Evolutionary conservation across 2,888 invertebrate species (phyloP), one percentile per base, ranked within the genome.

Genomic region (Cheilosia variabilis): DNA sequence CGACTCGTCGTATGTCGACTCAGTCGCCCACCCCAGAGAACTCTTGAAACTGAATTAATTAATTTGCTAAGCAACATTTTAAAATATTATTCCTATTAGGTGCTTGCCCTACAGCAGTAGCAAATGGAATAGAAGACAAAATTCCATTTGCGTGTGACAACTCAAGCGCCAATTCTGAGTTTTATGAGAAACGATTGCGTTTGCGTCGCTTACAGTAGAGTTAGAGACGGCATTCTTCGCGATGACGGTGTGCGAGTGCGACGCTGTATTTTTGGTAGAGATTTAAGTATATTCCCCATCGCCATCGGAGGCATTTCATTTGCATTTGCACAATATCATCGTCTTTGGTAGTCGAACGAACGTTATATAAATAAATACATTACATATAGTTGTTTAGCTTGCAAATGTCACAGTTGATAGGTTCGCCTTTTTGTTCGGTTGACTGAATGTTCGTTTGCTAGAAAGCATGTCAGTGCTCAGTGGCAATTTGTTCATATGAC

Each of bases 341-440:
- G 37, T 3, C 13, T 13, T 37, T 22, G 27, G 24, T 15, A 53
- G 55, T 78, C 55, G 57, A 62, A 50, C 37, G 50, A 75, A 79
- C 62, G 52, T 62, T 73, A 47, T 57, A 73, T 45, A 78, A 68
- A 66, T 72, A 65, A 27, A 60, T 43, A 27, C 52, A 41, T 37
- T 37, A 4, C 37, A 13, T 37, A 34, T 27, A 31, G 9, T 9
- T 31, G 13, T 37, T 4, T 13, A 72, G 27, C 43, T 52, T 34
- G 34, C 55, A 76, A 86, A 72, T 80, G 86, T 80, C 86, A 86
- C 76, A 76, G 71, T 86, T 86, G 86, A 81, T 86, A 86, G 81
- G 86, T 86, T 86, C 53, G 72, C 60, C 62, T 72, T 77, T 86
- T 45, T 63, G 52, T 86, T 66, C 69, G 81, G 76, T 81, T 86